These are phyloP conservation scores for Laspeyria flexula DNA, from an alignment of 2,888 invertebrate genomes.

Conservation along the genomic window DNA sequence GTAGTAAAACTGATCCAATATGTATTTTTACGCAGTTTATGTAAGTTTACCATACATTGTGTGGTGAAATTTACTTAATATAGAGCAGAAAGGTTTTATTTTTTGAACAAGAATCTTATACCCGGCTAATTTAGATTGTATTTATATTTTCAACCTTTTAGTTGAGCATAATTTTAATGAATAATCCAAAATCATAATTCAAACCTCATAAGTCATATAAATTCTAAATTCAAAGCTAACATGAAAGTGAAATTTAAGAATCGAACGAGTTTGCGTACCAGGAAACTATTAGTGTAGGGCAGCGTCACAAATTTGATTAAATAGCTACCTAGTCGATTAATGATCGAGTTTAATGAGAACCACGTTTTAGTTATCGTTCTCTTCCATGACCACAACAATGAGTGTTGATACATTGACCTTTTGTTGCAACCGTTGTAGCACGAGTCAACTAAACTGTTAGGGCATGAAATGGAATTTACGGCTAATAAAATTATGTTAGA, in stretches of 20 bases:
- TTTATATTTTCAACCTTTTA: no score
- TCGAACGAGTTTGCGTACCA: slow-evolving; percentile 7
- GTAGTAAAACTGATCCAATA: no score
- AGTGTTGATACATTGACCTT: slow-evolving; percentile 44
- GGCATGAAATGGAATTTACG: slow-evolving; percentile 31
- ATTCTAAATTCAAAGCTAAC: background rate
- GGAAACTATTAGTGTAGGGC: slow-evolving; percentile 29
- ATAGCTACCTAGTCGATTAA: slow-evolving; percentile 32
- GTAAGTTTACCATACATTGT: no score
- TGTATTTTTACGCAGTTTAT: no score
- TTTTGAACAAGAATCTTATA: no score
- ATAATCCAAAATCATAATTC: no score
- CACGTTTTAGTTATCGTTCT: slow-evolving; percentile 39
- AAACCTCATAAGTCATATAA: no score
- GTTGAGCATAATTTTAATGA: no score
- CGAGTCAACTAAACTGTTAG: slow-evolving; percentile 28
- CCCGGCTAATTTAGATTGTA: no score
- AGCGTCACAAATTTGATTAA: slow-evolving; percentile 17
- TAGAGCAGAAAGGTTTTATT: no score
- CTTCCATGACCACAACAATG: slow-evolving; percentile 47
- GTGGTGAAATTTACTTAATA: no score
- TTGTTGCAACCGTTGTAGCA: slow-evolving; percentile 32
- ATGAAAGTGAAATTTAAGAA: slow-evolving; percentile 2
- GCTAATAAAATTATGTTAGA: slow-evolving; percentile 19
- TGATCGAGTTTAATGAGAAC: slow-evolving; percentile 34